Conservation (phyloP, 1,140 invertebrate species). For the Armadillidium nasatum region DNA sequence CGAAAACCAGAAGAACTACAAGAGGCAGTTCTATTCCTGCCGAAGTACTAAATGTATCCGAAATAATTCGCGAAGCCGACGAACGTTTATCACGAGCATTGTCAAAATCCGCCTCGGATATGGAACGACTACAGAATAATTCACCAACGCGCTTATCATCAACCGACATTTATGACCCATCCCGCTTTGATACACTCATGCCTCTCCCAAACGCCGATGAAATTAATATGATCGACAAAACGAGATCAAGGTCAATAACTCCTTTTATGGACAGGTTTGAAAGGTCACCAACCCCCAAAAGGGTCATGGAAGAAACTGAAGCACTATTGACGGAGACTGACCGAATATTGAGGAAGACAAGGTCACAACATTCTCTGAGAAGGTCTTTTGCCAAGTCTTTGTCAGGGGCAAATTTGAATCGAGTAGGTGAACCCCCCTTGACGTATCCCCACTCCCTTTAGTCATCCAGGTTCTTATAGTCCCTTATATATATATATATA, state of each 20-base stretch:
- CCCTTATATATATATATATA: too few relatives aligned
- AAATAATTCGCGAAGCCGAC: background rate
- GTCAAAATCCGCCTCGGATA: background rate
- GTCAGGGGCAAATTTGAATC: constrained; percentile 34
- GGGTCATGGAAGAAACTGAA: constrained; percentile 37
- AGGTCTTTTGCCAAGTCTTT: constrained; percentile 39
- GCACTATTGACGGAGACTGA: constrained; percentile 40
- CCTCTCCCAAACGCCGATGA: constrained; percentile 32
- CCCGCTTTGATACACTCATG: constrained; percentile 41
- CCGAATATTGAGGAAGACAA: constrained; percentile 33
- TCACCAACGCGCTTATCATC: background rate
- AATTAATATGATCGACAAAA: constrained; percentile 21
- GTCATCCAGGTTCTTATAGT: background rate
- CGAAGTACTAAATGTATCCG: background rate
- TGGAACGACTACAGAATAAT: background rate
- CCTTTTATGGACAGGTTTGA: constrained; percentile 31
- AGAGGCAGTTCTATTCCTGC: background rate
- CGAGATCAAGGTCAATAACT: constrained; percentile 31
- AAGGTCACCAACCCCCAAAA: constrained; percentile 27
- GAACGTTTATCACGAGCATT: background rate
- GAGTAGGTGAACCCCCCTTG: constrained; percentile 29
- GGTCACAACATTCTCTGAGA: constrained; percentile 39
- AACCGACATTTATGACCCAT: constrained; percentile 37
- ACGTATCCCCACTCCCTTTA: background rate
- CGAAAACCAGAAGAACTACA: background rate